Conservation (phyloP, 2,797 vertebrate genomes). For the Vireo griseus region DNA sequence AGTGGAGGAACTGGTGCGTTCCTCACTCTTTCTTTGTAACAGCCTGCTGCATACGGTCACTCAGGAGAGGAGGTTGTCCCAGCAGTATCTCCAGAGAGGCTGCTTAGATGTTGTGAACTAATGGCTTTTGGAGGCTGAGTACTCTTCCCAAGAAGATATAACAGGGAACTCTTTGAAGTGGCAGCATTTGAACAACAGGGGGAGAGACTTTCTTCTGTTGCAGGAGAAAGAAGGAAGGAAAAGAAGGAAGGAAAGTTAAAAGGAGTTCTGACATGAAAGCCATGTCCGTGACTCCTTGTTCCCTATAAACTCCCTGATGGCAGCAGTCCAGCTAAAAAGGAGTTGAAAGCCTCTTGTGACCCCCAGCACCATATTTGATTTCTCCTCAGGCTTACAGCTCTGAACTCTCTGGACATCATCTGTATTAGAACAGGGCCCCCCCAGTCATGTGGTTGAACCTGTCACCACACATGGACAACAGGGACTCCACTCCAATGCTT, state of each 20-base stretch:
- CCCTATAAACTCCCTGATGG: neutral
- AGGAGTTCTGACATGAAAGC: neutral
- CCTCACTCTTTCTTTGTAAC: neutral
- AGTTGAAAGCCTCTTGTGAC: neutral
- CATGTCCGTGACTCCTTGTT: neutral
- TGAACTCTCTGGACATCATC: neutral
- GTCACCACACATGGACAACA: neutral
- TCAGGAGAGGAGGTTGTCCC: neutral
- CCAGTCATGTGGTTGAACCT: neutral
- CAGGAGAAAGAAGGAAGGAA: neutral
- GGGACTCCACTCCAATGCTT: neutral
- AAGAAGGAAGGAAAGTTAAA: neutral
- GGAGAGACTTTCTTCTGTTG: neutral
- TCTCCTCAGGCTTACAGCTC: neutral
- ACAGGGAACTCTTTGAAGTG: neutral
- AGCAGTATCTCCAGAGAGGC: neutral
- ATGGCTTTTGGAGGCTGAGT: neutral
- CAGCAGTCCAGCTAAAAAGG: neutral
- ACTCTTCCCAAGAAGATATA: neutral
- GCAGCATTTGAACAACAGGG: neutral
- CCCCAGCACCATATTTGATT: neutral
- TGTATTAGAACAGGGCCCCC: neutral
- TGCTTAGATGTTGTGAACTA: neutral
- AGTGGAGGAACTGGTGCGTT: neutral
- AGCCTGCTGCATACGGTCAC: accelerated